Conservation (phyloP, 1,140 invertebrate species). For the Calephelis nemesis region DNA sequence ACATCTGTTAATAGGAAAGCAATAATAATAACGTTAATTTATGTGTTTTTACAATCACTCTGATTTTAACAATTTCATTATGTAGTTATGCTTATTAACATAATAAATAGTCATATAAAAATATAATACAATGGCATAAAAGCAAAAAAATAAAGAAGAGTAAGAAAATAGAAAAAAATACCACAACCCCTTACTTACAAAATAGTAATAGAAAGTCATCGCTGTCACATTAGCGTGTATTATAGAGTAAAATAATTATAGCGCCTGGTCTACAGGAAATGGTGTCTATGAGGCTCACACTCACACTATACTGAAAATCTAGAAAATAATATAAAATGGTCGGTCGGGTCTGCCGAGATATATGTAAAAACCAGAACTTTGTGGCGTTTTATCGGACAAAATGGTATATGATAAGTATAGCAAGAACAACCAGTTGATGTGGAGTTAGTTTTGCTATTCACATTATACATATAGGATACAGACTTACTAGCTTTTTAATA, state of each 20-base stretch:
- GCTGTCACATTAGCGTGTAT: constrained; percentile 14
- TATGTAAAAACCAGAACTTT: constrained; percentile 64
- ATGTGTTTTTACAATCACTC: constrained; percentile 20
- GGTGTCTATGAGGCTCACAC: constrained; percentile 28
- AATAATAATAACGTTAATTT: constrained; percentile 38
- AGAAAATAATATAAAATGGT: constrained; percentile 36
- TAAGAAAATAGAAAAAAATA: background rate
- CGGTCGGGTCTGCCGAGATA: constrained; percentile 68
- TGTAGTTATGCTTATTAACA: background rate
- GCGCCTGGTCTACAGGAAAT: constrained; percentile 38
- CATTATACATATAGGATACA: constrained; percentile 52
- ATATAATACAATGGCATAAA: background rate
- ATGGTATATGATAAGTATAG: constrained; percentile 60
- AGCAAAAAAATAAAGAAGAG: background rate
- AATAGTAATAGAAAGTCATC: constrained; percentile 12
- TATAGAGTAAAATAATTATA: constrained; percentile 26
- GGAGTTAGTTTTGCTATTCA: constrained; percentile 77
- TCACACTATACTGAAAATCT: constrained; percentile 43
- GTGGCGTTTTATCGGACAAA: constrained; percentile 79
- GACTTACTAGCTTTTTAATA: constrained; percentile 63
- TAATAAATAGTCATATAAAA: background rate
- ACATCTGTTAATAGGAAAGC: constrained; percentile 76
- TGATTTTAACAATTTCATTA: constrained; percentile 1
- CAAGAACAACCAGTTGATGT: constrained; percentile 75
- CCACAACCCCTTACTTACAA: background rate